Evolutionary conservation across 2,888 invertebrate species (phyloP).

Genomic region (Theodoxus fluviatilis): DNA sequence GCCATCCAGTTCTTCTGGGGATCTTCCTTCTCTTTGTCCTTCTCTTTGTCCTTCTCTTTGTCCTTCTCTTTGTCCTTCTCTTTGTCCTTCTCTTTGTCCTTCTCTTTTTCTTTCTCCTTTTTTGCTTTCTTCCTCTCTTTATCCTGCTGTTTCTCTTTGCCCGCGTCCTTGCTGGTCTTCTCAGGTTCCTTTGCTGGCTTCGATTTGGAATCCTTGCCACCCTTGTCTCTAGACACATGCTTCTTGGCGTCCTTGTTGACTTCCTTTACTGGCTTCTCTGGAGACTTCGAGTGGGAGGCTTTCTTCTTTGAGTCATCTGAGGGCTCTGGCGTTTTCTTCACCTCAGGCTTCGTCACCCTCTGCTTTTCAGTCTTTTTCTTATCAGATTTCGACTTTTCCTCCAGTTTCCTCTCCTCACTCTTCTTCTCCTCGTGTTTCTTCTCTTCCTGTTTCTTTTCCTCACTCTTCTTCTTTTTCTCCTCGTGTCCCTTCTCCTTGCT

Average conservation of each 20-base stretch:
- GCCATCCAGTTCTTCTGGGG: constrained; percentile 27
- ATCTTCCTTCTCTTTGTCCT: constrained; percentile 27
- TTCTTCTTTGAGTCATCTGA: constrained; percentile 28
- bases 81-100: constrained; percentile 34
- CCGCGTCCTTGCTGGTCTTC: constrained; percentile 35
- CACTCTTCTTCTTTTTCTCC: constrained; percentile 35
- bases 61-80: constrained; percentile 37
- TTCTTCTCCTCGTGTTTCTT: constrained; percentile 30
- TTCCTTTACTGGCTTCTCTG: constrained; percentile 30
- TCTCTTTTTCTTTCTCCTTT: constrained; percentile 38
- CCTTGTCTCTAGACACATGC: constrained; percentile 10
- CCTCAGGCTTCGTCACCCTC: constrained; percentile 30
- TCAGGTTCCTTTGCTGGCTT: constrained; percentile 19
- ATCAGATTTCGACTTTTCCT: constrained; percentile 36
- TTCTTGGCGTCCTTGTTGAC: constrained; percentile 27
- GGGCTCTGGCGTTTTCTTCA: constrained; percentile 30
- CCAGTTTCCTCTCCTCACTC: constrained; percentile 32
- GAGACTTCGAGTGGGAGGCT: constrained; percentile 28
- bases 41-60: constrained; percentile 32
- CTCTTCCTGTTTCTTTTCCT: constrained; percentile 33
- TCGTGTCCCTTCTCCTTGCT: constrained; percentile 37
- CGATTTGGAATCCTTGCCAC: background rate
- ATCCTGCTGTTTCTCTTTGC: constrained; percentile 35
- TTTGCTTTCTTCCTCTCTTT: constrained; percentile 31
- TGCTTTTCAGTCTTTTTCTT: constrained; percentile 37